These are phyloP conservation scores for Ahaetulla prasina DNA, from an alignment of 2,113 vertebrate species.

Conservation along the genomic window DNA sequence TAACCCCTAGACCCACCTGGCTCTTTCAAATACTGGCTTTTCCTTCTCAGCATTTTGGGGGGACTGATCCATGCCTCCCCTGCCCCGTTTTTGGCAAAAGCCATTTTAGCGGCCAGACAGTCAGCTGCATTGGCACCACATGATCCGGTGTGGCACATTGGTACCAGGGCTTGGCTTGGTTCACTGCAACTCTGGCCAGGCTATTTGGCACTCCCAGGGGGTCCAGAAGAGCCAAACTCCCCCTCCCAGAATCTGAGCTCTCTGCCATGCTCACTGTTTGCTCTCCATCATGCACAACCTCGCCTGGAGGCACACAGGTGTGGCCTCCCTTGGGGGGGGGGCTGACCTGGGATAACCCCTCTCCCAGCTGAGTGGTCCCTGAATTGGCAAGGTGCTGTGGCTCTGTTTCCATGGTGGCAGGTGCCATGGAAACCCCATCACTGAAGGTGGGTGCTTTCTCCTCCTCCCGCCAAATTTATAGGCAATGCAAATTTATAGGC, in stretches of 20 bases:
- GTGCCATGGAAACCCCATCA: background rate
- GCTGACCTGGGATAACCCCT: background rate
- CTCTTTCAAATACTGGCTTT: background rate
- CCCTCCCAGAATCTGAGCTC: background rate
- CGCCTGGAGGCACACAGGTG: background rate
- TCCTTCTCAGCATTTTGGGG: background rate
- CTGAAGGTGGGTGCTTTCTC: background rate
- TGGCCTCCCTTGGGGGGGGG: background rate
- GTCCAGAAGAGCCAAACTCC: background rate
- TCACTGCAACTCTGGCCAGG: background rate
- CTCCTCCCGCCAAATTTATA: background rate
- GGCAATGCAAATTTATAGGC: background rate
- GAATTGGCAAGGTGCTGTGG: background rate
- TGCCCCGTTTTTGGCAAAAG: background rate
- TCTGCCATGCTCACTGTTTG: background rate
- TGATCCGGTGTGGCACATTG: background rate
- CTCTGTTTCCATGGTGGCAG: conserved; percentile 2
- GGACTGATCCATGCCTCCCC: no score
- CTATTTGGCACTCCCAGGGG: background rate
- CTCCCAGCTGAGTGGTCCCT: background rate
- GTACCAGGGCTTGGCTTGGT: background rate
- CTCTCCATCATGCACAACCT: background rate
- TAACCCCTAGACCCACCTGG: no score
- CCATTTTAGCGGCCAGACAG: background rate
- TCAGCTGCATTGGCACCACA: background rate